These are phyloP conservation scores for Dromiciops gliroides DNA, from an alignment of 2,113 vertebrate genomes.

Conservation along the genomic window DNA sequence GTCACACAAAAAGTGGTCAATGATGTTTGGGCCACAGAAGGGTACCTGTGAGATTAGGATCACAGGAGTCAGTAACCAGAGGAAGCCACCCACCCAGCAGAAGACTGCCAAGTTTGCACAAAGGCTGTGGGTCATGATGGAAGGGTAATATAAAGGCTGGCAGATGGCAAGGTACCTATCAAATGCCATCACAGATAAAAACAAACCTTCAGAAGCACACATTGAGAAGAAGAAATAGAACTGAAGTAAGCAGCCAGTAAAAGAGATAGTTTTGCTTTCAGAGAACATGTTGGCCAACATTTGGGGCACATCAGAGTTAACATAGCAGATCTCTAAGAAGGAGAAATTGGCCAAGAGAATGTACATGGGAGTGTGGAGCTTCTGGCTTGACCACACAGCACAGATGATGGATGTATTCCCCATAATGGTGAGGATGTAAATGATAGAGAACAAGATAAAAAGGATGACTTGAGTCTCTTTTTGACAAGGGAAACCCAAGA, in stretches of 20 bases:
- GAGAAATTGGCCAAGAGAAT: slow-evolving; percentile 57
- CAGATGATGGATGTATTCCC: slow-evolving; percentile 53
- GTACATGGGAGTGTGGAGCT: slow-evolving; percentile 58
- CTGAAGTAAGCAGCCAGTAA: slow-evolving; percentile 74
- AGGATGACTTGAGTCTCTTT: slow-evolving; percentile 29
- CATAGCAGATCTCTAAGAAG: slow-evolving; percentile 60
- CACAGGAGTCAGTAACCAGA: slow-evolving; percentile 48
- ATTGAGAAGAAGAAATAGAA: slow-evolving; percentile 77
- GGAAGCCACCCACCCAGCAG: slow-evolving; percentile 56
- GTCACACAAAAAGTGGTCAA: slow-evolving; percentile 59
- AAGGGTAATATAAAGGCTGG: slow-evolving; percentile 70
- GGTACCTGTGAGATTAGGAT: slow-evolving; percentile 26
- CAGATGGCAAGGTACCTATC: slow-evolving; percentile 76
- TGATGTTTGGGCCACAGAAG: slow-evolving; percentile 51
- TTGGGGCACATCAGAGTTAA: slow-evolving; percentile 48
- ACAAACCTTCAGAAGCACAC: slow-evolving; percentile 62
- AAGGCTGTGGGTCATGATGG: slow-evolving; percentile 44
- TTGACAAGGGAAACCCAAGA: slow-evolving; percentile 40
- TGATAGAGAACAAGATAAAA: slow-evolving; percentile 26
- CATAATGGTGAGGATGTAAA: slow-evolving; percentile 36
- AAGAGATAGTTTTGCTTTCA: slow-evolving; percentile 65
- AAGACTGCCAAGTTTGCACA: slow-evolving; percentile 29
- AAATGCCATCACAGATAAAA: slow-evolving; percentile 75
- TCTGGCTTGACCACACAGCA: background rate
- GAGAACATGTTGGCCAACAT: slow-evolving; percentile 63